These are phyloP conservation scores for Orbicella faveolata DNA, from an alignment of 64 coral and sea anemone species.

Conservation along the genomic window DNA sequence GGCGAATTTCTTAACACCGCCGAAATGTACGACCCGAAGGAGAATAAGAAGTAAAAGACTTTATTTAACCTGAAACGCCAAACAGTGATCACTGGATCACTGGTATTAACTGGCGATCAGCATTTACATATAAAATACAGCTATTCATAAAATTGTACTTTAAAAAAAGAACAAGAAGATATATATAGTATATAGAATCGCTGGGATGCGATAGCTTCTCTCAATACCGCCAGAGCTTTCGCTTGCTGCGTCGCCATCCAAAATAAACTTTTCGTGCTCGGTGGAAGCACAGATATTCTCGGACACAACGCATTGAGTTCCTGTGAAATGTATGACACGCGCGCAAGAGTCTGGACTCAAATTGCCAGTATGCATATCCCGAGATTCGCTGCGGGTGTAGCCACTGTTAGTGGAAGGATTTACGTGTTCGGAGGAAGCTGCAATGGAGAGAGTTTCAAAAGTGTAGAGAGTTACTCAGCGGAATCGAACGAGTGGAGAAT, in stretches of 20 bases:
- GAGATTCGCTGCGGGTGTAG: constrained; percentile 61
- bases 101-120: no score
- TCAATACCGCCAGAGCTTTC: constrained; percentile 42
- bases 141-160: no score
- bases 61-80: no score
- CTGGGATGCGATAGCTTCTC: constrained; percentile 39
- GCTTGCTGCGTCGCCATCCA: constrained; percentile 43
- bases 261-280: constrained; percentile 41
- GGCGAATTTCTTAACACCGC: constrained; percentile 49
- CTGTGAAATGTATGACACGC: constrained; percentile 50
- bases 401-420: constrained; percentile 27
- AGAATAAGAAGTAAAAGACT: no score
- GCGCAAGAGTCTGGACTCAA: neutral
- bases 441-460: constrained; percentile 4
- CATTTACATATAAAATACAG: no score
- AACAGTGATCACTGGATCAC: no score
- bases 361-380: constrained; percentile 18
- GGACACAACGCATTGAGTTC: neutral
- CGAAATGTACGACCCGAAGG: constrained; percentile 48
- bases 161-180: no score
- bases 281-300: constrained; percentile 37
- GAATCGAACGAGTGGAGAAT: constrained; percentile 27
- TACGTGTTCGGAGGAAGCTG: constrained; percentile 46
- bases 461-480: constrained; percentile 30
- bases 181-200: neutral